Evolutionary conservation across 2,888 invertebrate genomes (phyloP).

Genomic region (Mesorhabditis belari): DNA sequence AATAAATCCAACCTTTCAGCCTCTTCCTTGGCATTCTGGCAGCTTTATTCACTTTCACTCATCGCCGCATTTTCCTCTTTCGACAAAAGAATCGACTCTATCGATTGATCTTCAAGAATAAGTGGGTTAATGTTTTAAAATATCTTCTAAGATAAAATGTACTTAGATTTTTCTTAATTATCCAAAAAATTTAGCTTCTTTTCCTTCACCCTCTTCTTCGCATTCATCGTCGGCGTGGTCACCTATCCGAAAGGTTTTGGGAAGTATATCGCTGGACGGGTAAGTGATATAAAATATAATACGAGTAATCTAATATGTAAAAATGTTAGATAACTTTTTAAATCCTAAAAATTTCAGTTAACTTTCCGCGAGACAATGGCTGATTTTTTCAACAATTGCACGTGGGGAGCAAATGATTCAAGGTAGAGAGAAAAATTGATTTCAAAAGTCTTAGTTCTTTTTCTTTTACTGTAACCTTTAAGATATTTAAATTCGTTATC

Average conservation of each 20-base stretch:
- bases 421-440: neutral
- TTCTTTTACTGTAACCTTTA: no score
- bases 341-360: constrained; percentile 1
- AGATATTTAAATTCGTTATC: no score
- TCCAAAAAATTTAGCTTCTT: constrained; percentile 16
- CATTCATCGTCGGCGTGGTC: constrained; percentile 55
- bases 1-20: constrained; percentile 10
- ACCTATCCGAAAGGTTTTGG: constrained; percentile 87
- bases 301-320: no score
- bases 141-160: neutral
- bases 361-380: constrained; percentile 38
- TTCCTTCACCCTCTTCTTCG: constrained; percentile 31
- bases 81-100: constrained; percentile 21
- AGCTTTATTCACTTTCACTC: constrained; percentile 29
- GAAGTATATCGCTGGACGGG: constrained; percentile 65
- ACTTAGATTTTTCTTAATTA: neutral
- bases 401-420: constrained; percentile 26
- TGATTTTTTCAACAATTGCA: constrained; percentile 36
- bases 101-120: constrained; percentile 30
- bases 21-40: constrained; percentile 29
- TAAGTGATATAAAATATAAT: constrained; percentile 1
- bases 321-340: no score
- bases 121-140: constrained; percentile 10
- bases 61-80: constrained; percentile 27
- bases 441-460: no score